Conservation (phyloP, 1,140 invertebrate genomes). For the Philotrypesis tridentata region DNA sequence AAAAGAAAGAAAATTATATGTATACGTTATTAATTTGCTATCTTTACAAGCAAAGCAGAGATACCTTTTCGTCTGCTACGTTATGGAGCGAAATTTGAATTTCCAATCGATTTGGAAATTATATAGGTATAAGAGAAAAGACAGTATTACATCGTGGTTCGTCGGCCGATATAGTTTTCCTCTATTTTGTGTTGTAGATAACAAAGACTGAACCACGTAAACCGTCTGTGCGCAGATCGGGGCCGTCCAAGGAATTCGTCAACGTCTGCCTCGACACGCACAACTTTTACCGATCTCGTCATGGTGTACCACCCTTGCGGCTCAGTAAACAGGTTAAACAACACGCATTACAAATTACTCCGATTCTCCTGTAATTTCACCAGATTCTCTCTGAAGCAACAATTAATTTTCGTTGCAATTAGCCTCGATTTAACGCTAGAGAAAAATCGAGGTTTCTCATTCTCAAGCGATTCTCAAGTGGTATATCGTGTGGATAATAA, state of each 20-base stretch:
- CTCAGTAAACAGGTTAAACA: slow-evolving; percentile 81
- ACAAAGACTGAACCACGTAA: slow-evolving; percentile 73
- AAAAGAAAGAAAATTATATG: no score
- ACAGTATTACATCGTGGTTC: background rate
- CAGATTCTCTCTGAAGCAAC: background rate
- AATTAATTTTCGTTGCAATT: slow-evolving; percentile 23
- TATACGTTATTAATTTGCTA: no score
- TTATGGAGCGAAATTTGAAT: no score
- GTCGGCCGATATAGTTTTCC: slow-evolving; percentile 8
- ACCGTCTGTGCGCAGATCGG: slow-evolving; percentile 72
- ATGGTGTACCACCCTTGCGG: slow-evolving; percentile 81
- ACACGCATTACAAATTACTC: background rate
- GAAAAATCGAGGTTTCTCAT: background rate
- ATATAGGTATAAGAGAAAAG: background rate
- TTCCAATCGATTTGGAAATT: no score
- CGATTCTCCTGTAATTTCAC: background rate
- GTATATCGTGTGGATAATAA: background rate
- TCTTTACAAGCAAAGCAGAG: no score
- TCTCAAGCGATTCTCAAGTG: background rate
- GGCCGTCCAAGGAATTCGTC: slow-evolving; percentile 70
- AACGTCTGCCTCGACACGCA: slow-evolving; percentile 82
- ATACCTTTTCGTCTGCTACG: no score
- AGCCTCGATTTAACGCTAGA: slow-evolving; percentile 2
- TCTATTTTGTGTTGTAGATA: slow-evolving; percentile 68
- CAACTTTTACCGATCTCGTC: slow-evolving; percentile 83